Percentiles rank a stretch among this genome's conserved stretches.
Evolutionary conservation across 2,888 invertebrate genomes (phyloP).

Genomic region (Netelia virgata): DNA sequence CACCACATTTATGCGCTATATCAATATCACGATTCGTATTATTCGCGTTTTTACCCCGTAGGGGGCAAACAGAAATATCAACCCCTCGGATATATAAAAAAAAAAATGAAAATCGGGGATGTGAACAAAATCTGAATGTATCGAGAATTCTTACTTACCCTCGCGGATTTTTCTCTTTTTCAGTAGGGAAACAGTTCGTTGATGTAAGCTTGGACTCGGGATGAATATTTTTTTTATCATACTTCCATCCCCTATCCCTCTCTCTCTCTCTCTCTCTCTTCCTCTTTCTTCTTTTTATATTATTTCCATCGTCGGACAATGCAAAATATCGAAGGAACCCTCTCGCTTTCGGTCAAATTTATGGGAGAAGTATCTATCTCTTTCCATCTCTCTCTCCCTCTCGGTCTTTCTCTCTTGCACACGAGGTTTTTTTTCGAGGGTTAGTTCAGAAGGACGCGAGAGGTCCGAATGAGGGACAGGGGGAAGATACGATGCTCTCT

Average conservation of each 20-base stretch:
- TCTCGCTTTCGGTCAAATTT: conserved; percentile 56
- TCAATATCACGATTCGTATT: conserved; percentile 2
- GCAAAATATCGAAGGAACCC: conserved; percentile 57
- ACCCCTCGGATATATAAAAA: neutral
- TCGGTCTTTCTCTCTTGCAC: neutral
- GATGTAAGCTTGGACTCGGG: neutral
- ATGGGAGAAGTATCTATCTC: conserved; percentile 36
- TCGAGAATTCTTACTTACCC: conserved; percentile 11
- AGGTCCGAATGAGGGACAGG: conserved; percentile 22
- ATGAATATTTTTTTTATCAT: conserved; percentile 59
- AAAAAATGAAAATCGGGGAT: neutral
- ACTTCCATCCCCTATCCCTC: neutral
- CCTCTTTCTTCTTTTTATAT: conserved; percentile 40
- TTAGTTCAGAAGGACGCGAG: conserved; percentile 21
- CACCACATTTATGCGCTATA: neutral
- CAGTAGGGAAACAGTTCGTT: conserved; percentile 23
- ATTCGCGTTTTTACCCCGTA: neutral
- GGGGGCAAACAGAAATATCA: neutral
- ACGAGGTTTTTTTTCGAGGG: conserved; percentile 16
- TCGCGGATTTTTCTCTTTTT: conserved; percentile 26
- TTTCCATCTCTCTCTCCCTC: neutral
- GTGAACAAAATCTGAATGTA: conserved; percentile 30
- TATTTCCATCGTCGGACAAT: conserved; percentile 47
- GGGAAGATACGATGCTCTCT: neutral
- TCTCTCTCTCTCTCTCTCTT: conserved; percentile 8